Conservation (phyloP, 2,113 vertebrate species). For the Pao palembangensis region DNA sequence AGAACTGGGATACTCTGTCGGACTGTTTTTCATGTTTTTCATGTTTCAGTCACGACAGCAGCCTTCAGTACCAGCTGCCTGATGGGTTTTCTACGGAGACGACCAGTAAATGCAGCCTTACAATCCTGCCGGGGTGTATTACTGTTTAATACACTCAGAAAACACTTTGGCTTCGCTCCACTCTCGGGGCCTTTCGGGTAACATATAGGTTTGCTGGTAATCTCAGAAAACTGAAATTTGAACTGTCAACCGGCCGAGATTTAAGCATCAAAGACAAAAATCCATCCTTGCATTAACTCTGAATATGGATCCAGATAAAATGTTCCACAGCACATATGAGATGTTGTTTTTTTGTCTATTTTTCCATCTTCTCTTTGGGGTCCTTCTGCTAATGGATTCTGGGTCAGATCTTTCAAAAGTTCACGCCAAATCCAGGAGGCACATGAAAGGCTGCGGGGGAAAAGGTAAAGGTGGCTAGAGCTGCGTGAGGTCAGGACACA, state of each 20-base stretch:
- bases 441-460: conserved; percentile 1
- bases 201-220: not conserved
- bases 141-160: no score
- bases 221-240: not conserved
- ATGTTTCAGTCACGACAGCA: no score
- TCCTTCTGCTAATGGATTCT: conserved; percentile 17
- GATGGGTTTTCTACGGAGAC: no score
- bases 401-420: conserved; percentile 12
- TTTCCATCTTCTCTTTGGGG: not conserved
- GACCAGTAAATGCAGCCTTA: no score
- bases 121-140: no score
- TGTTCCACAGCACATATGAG: not conserved
- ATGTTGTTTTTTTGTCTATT: not conserved
- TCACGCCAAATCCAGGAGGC: not conserved
- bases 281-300: not conserved
- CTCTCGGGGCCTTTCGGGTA: no score
- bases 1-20: no score
- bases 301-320: conserved; percentile 1
- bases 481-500: no score
- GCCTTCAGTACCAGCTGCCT: no score
- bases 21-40: no score
- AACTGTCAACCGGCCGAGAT: conserved; percentile 12
- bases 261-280: conserved; percentile 1
- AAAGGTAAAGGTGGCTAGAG: no score
- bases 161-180: no score